Base-by-base conservation (phyloP, 2,888 invertebrate species). In the Amphipyra tragopoginis region DNA sequence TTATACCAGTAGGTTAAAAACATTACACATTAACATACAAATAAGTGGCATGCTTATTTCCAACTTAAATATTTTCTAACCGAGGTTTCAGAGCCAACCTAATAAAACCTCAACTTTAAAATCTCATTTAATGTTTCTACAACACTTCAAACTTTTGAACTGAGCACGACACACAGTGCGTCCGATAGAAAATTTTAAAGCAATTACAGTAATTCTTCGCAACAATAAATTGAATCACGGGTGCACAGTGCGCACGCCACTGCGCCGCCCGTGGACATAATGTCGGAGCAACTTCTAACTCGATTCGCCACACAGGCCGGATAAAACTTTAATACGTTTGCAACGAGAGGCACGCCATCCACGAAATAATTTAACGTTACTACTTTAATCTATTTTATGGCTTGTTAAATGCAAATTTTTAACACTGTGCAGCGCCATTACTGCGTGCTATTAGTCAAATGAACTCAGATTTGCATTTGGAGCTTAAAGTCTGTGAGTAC, bases 281-380 rank as follows among this genome's bases (percentile, higher is more conserved):
- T 81, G 84, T 79, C 73, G 73, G 64, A 70, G 66, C 71, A 86
- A 84, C 81, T 87, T 75, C 81, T 87, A 87, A 88, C 85, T 86
- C 82, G 78, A 82, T 87, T 79, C 78, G 50, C 84, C 78, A 77
- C 82, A 80, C 80, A 77, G 77, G 66, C 72, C 65, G 80, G 79
- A 80, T 84, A 84, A 85, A 86, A 85, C 75, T 86, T 85, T 86
- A 85, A 84, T 84, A 77, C 77, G 80, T 69, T 82, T 72, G 70
- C 59, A 77, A 75, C 80, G 75, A 75, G 74, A 68, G 57, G 72
- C 71, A 71, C 65, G 70, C 77, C 57, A 69, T 58, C 64, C 71
- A 66, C 78, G 77, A 84, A 81, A 82, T 84, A 84, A 79, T 83
- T 83, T 79, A 82, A 60, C 79, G 75, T 80, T 79, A 79, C 82